Evolutionary conservation across 1,140 invertebrate species (phyloP), one percentile per base, ranked within the genome.

Genomic region (Manduca sexta): DNA sequence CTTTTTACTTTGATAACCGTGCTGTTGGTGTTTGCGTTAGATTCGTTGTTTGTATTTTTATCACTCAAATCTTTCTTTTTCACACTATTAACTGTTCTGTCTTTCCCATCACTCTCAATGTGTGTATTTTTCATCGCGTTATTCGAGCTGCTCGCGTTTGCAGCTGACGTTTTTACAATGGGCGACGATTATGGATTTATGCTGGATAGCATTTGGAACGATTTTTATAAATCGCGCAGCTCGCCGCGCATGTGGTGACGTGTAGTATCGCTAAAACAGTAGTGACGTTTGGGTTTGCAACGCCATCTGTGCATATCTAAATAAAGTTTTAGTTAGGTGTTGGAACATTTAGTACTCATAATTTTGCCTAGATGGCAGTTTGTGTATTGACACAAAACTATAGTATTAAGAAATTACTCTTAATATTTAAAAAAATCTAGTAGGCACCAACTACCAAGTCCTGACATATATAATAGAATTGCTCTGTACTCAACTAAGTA

Each of bases 151-250:
- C 46, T 71, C 64, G 45, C 63, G 44, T 62, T 56, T 57, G 52
- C 62, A 54, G 60, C 59, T 77, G 76, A 79, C 74, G 77, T 77
- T 77, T 79, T 72, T 66, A 63, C 54, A 61, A 60, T 66, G 60
- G 57, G 64, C 70, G 66, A 67, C 74, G 70, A 79, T 78, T 82
- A 84, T 84, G 77, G 81, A 82, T 82, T 82, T 77, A 64, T 66
- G 75, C 67, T 68, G 69, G 66, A 61, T 50, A 67, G 67, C 70
- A 78, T 81, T 82, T 79, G 76, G 60, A 62, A 58, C 57, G 70
- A 82, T 74, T 82, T 83, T 82, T 82, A 77, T 82, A 84, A 75
- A 77, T 75, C 78, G 74, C 80, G 78, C 80, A 84, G 64, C 35
- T 63, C 65, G 74, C 69, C 74, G 78, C 80, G 80, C 80, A 84